These are phyloP conservation scores for Xiphorhynchus erythropygius DNA, from an alignment of 2,797 vertebrate genomes.

Conservation along the genomic window DNA sequence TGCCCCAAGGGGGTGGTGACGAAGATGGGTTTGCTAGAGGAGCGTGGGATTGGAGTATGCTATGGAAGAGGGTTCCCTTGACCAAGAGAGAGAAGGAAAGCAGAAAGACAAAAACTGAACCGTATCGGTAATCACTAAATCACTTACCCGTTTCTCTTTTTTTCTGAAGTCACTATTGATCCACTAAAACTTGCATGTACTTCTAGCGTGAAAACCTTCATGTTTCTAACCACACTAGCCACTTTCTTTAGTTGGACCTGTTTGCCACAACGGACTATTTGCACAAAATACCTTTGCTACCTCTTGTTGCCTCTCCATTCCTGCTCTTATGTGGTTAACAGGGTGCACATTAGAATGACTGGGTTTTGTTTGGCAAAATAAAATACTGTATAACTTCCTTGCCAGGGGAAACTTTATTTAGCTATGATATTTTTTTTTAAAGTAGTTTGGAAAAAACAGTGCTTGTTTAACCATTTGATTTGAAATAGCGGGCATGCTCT, in stretches of 20 bases:
- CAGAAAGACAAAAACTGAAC: conserved; percentile 93
- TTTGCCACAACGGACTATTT: neutral
- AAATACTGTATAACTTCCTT: neutral
- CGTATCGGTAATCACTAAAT: conserved; percentile 96
- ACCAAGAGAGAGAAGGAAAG: conserved; percentile 87
- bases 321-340: neutral
- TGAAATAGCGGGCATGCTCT: conserved; percentile 30
- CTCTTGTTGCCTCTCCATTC: neutral
- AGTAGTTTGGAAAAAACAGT: neutral
- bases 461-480: conserved; percentile 4
- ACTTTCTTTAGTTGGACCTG: neutral
- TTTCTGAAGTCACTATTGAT: conserved; percentile 62
- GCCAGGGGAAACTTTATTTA: neutral
- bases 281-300: neutral
- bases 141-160: conserved; percentile 70
- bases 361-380: neutral
- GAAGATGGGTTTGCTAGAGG: conserved; percentile 95
- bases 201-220: neutral
- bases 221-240: neutral
- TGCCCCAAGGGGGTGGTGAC: conserved; percentile 95
- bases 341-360: neutral
- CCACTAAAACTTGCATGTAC: conserved; percentile 66
- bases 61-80: conserved; percentile 98
- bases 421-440: neutral
- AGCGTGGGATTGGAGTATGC: conserved; percentile 99